Percentiles rank a stretch among this genome's conserved stretches.
Evolutionary conservation across 2,797 vertebrate genomes (phyloP).

Genomic region (Artibeus jamaicensis): DNA sequence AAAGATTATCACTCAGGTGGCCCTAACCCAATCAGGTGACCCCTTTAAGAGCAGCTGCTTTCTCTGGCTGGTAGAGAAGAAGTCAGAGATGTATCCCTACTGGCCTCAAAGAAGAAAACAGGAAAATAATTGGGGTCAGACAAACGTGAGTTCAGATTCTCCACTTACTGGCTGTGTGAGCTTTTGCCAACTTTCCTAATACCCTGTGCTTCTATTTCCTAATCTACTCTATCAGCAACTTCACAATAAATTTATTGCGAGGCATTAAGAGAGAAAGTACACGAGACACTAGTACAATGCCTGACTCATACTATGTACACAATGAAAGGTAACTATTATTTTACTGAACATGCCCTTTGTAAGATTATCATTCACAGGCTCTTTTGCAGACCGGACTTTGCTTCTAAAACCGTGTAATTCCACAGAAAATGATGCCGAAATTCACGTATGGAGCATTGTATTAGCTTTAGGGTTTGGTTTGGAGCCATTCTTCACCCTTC

Average conservation of each 20-base stretch:
- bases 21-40: neutral
- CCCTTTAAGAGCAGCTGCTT: neutral
- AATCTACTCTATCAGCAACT: rapidly evolving
- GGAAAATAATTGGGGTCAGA: neutral
- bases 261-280: neutral
- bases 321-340: neutral
- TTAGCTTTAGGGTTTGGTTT: rapidly evolving
- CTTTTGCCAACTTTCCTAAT: neutral
- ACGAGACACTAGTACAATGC: neutral
- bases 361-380: neutral
- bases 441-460: rapidly evolving
- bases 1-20: neutral
- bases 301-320: rapidly evolving
- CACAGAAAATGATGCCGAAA: neutral
- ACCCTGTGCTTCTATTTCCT: neutral
- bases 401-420: neutral
- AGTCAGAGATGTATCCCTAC: neutral
- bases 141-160: neutral
- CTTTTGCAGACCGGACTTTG: neutral
- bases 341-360: neutral
- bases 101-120: neutral
- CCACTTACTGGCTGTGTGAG: neutral
- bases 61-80: neutral
- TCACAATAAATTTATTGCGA: neutral
- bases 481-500: rapidly evolving